A percentile compares a stretch with the other conserved stretches of the same genome.
These are phyloP conservation scores for Leptodactylus fallax DNA, from an alignment of 2,797 vertebrate genomes.

Conservation along the genomic window DNA sequence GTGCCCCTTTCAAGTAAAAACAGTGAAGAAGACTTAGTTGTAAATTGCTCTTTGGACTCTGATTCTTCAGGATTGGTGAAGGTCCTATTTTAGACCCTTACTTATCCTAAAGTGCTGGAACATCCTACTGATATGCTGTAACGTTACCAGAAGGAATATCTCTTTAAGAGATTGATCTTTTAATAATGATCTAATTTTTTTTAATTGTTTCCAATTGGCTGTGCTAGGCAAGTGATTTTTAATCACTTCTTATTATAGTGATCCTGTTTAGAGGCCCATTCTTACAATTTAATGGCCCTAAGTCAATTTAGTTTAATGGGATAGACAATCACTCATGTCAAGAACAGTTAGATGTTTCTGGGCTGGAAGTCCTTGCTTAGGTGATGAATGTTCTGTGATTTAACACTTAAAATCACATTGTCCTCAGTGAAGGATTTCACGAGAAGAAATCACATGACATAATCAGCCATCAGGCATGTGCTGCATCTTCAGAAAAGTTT, in stretches of 20 bases:
- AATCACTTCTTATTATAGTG: constrained; percentile 29
- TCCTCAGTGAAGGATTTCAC: constrained; percentile 1
- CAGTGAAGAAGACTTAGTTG: too few species aligned
- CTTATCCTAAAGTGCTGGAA: too few species aligned
- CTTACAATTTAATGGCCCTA: constrained; percentile 3
- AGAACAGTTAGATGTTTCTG: constrained; percentile 4
- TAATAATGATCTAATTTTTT: constrained; percentile 9
- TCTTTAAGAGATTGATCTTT: constrained; percentile 18
- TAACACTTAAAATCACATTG: constrained; percentile 11
- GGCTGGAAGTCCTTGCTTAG: not conserved
- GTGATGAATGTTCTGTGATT: not conserved
- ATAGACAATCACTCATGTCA: constrained; percentile 19
- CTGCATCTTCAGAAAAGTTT: not conserved
- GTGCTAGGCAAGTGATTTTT: constrained; percentile 20
- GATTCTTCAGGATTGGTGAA: not conserved
- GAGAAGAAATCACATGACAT: constrained; percentile 1
- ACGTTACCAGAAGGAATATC: not conserved
- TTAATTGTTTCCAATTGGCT: constrained; percentile 16
- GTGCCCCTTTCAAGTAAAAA: too few species aligned
- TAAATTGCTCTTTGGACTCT: too few species aligned
- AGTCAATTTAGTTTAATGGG: constrained; percentile 27
- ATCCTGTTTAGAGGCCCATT: constrained; percentile 21
- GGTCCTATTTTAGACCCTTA: too few species aligned
- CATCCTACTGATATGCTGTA: not conserved
- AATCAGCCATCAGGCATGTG: not conserved